These are phyloP conservation scores for Tachysurus vachellii DNA, from an alignment of 2,113 vertebrate species.

Conservation along the genomic window DNA sequence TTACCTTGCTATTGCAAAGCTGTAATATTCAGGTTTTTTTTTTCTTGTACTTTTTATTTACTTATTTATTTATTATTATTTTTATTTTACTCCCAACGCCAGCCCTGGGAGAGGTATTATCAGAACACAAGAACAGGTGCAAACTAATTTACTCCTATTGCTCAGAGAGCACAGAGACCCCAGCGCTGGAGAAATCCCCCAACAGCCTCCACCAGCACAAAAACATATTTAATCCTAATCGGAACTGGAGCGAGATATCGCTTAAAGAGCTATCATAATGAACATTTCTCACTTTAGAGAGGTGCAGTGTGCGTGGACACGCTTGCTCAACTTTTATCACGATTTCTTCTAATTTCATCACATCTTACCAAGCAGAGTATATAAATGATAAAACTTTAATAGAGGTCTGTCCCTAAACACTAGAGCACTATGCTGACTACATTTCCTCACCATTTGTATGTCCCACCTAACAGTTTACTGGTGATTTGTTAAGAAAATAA, in stretches of 20 bases:
- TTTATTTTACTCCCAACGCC: conserved; percentile 77
- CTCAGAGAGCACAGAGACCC: conserved; percentile 78
- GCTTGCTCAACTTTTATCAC: conserved; percentile 25
- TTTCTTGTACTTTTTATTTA: conserved; percentile 54
- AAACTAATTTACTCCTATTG: conserved; percentile 84
- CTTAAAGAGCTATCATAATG: conserved; percentile 68
- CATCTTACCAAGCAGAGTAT: conserved; percentile 33
- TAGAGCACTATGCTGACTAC: conserved; percentile 8
- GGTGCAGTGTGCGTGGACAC: conserved; percentile 14
- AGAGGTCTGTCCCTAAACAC: conserved; percentile 42
- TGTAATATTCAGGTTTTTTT: conserved; percentile 78
- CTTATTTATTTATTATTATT: conserved; percentile 59
- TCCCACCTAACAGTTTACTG: conserved; percentile 15
- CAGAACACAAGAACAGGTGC: conserved; percentile 81
- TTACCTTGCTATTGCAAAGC: conserved; percentile 77
- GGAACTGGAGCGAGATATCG: conserved; percentile 71
- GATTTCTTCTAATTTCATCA: conserved; percentile 39
- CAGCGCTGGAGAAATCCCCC: conserved; percentile 78
- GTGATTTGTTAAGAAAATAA: conserved; percentile 23
- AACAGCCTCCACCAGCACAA: conserved; percentile 65
- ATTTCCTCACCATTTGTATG: conserved; percentile 15
- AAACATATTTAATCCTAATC: conserved; percentile 75
- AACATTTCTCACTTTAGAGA: conserved; percentile 62
- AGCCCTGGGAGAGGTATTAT: conserved; percentile 81
- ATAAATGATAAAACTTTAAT: conserved; percentile 48